A percentile compares a stretch with the other conserved stretches of the same genome.
Conservation (phyloP, 1,140 invertebrate genomes). For the Cydia amplana region DNA sequence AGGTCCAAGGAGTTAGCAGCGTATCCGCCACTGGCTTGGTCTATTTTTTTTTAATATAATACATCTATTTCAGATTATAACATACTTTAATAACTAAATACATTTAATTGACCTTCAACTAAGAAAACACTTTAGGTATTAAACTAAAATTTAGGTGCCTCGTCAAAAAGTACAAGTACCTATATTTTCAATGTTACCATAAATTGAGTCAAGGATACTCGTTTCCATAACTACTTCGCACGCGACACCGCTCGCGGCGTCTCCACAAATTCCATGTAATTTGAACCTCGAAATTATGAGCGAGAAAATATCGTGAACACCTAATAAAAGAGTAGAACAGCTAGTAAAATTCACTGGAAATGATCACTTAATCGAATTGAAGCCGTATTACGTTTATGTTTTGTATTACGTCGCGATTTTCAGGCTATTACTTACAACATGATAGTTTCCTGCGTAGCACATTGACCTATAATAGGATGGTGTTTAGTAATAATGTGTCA, state of each 20-base stretch:
- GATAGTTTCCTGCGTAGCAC: no score
- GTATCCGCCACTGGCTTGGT: no score
- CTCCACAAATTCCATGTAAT: constrained; percentile 50
- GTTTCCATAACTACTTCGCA: constrained; percentile 37
- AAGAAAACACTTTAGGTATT: no score
- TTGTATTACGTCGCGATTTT: background rate
- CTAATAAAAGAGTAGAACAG: constrained; percentile 26
- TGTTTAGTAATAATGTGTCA: no score
- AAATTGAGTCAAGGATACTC: constrained; percentile 23
- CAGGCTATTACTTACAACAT: background rate
- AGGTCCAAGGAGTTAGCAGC: no score
- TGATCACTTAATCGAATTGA: background rate
- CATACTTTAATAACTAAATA: no score
- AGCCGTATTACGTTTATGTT: background rate
- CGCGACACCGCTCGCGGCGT: constrained; percentile 47
- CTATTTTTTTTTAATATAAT: no score
- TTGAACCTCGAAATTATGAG: constrained; percentile 57
- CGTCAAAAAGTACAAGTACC: no score
- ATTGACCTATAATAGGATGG: no score
- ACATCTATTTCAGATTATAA: no score
- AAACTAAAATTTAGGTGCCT: no score
- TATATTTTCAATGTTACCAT: background rate
- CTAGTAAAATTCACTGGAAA: constrained; percentile 22
- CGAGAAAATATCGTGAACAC: constrained; percentile 47
- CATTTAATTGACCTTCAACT: no score